Base-by-base conservation (phyloP, 2,113 vertebrate species). In the Larimichthys crocea region DNA sequence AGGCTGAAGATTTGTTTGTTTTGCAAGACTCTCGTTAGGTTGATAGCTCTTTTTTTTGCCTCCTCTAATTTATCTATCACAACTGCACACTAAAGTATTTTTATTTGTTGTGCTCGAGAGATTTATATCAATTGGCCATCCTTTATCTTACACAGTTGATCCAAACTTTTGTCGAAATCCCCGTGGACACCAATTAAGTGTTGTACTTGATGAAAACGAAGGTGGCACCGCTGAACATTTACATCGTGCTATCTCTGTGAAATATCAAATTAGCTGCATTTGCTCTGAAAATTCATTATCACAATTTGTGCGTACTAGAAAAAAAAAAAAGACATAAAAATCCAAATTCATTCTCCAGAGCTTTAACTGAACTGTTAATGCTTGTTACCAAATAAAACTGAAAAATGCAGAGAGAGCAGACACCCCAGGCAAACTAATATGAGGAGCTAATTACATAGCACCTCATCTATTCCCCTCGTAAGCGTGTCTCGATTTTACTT, bases 381-480 rank as follows among this genome's bases (percentile, higher is more conserved):
- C 56, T 35, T 29, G 64, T 77, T 80, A 75, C 49, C 12, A 65
- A 87, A 70, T 74, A 69, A 80, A 79, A 75, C 60, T 84, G 57
- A 85, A 73, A 87, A 82, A 83, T 79, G 65, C 71, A 74, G 29
- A 55, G 57, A 40, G 63, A 75, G 56, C 55, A 62, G 53, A 78
- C 81, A 79, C 61, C 59, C 3, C 48, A 66, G 66, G 81, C 72
- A 89, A 89, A 80, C 73, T 62, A 82, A 85, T 71, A 68, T 17
- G 49, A 84, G 55, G 40, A 80, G 84, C 88, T 89, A 84, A 90
- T 88, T 88, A 72, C 82, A 65, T 8, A 73, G 79, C 76, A 87
- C 75, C 42, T 82, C 84, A 83, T 89, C 77, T 82, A 74, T 83
- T 85, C 65, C 85, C 57, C 79, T 82, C 17, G 3, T 84, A 85